These are phyloP conservation scores for Pyrgus malvae DNA, from an alignment of 2,888 invertebrate species.

Conservation along the genomic window DNA sequence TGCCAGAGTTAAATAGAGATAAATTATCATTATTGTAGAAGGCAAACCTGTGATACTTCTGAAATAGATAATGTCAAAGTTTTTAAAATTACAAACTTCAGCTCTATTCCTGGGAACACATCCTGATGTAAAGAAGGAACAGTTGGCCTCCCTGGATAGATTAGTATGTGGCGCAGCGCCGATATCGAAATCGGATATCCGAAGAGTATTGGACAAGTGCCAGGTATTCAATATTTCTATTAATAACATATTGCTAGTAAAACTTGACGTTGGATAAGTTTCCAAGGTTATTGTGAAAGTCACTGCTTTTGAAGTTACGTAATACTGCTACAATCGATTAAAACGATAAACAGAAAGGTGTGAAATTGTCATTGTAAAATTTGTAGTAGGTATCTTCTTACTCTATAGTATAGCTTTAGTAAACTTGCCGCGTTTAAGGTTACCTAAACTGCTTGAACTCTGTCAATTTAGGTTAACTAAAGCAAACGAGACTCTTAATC, in stretches of 20 bases:
- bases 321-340: too few species aligned
- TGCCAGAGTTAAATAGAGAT: too few species aligned
- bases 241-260: background rate
- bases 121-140: constrained; percentile 15
- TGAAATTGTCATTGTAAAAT: background rate
- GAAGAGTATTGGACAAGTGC: constrained; percentile 4
- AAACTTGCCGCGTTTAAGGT: background rate
- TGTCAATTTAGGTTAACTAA: background rate
- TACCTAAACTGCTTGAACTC: background rate
- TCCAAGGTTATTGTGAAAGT: background rate
- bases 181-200: constrained; percentile 5
- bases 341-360: too few species aligned
- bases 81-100: background rate
- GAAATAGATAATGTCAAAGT: too few species aligned
- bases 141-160: constrained; percentile 6
- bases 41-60: too few species aligned
- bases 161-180: constrained; percentile 14
- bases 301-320: background rate
- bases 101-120: constrained; percentile 8
- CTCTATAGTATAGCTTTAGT: background rate
- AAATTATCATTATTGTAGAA: too few species aligned
- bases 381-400: background rate
- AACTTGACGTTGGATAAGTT: background rate
- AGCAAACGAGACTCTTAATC: background rate
- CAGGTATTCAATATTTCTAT: constrained; percentile 15